Percentiles rank a stretch among this genome's conserved stretches.
phyloP scores from a whole-genome alignment of 1,140 invertebrate genomes.

The Myzus persicae region DNA sequence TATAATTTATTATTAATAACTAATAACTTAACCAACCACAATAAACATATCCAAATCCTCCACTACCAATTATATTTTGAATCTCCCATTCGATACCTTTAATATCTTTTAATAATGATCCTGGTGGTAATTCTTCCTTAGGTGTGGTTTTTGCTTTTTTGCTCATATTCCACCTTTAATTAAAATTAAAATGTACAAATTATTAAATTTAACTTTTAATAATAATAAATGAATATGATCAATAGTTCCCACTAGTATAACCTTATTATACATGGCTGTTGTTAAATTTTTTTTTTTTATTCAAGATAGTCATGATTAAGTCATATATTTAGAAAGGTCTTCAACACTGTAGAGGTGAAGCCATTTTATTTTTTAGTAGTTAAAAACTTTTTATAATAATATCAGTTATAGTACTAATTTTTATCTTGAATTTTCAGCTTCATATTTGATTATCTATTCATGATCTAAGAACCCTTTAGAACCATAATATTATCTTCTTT shows the following conservation, averaged over 20 bases:
- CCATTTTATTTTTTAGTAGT: too few relatives aligned
- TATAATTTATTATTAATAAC: neutral
- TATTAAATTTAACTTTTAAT: neutral
- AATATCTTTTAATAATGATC: slow-evolving; percentile 82
- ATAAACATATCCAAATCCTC: slow-evolving; percentile 94
- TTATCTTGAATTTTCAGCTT: too few relatives aligned
- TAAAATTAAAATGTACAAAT: neutral
- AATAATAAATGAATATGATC: neutral
- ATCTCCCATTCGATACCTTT: slow-evolving; percentile 85
- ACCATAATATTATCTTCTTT: neutral
- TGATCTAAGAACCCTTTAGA: neutral
- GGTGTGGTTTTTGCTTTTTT: slow-evolving; percentile 53
- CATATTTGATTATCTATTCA: neutral
- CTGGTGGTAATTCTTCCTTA: slow-evolving; percentile 63
- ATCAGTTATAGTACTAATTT: too few relatives aligned
- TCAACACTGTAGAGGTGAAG: neutral
- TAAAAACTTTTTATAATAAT: too few relatives aligned
- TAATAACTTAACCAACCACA: slow-evolving; percentile 67
- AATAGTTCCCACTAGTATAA: neutral
- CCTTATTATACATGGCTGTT: neutral
- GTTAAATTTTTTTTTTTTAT: neutral
- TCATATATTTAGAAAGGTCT: neutral
- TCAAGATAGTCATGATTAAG: neutral
- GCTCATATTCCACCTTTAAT: slow-evolving; percentile 44
- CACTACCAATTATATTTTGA: slow-evolving; percentile 85